A percentile compares a stretch with the other conserved stretches of the same genome.
Conservation (phyloP, 2,113 vertebrate species). For the Nothoprocta pentlandii region DNA sequence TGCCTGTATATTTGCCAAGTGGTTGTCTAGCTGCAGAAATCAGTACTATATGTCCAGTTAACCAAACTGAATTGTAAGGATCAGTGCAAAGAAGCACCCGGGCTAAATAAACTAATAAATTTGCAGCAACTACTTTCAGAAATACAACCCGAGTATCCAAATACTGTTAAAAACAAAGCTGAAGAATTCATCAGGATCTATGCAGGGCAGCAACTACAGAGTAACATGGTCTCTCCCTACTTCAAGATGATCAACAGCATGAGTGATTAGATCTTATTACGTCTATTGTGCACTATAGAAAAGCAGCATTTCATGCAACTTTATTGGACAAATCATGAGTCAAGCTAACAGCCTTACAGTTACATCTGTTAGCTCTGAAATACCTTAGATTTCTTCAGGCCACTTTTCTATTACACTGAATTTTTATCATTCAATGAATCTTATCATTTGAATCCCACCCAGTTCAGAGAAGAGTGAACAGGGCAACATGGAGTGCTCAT, state of each 20-base stretch:
- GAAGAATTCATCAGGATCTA: fast-evolving
- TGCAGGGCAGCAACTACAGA: background rate
- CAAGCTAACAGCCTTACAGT: background rate
- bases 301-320: background rate
- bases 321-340: background rate
- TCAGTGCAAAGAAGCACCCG: background rate
- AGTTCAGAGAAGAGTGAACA: background rate
- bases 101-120: background rate
- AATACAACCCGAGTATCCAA: background rate
- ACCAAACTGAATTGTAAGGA: background rate
- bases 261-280: background rate
- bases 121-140: background rate
- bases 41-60: background rate
- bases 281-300: background rate
- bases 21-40: background rate
- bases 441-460: background rate
- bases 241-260: background rate
- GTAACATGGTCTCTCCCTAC: background rate
- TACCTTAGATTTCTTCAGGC: fast-evolving
- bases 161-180: background rate
- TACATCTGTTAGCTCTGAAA: background rate
- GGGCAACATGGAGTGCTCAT: background rate
- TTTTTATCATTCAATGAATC: background rate
- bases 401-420: background rate
- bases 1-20: background rate